A percentile compares a stretch with the other conserved stretches of the same genome.
Conservation (phyloP, 2,113 vertebrate genomes). For the Rhinopomastus cyanomelas region DNA sequence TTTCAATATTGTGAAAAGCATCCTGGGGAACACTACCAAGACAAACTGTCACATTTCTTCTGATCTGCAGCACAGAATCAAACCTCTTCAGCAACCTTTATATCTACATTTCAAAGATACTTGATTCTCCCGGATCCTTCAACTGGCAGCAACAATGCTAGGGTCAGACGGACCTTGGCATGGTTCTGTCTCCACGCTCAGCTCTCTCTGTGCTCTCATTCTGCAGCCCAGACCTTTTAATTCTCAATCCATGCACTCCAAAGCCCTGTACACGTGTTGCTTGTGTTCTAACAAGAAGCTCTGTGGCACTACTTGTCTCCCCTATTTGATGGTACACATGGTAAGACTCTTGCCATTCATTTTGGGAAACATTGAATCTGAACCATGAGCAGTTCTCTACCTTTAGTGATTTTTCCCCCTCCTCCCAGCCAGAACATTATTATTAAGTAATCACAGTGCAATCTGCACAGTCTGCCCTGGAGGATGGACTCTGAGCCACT, state of each 20-base stretch:
- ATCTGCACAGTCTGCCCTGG: neutral
- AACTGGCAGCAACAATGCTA: neutral
- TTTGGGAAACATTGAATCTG: neutral
- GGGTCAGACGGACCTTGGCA: neutral
- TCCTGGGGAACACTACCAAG: neutral
- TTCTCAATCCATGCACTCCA: neutral
- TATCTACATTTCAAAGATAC: neutral
- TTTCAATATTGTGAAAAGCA: neutral
- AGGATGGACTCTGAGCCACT: neutral
- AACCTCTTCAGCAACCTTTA: neutral
- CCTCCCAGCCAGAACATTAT: neutral
- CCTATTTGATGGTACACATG: fast-evolving
- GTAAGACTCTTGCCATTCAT: neutral
- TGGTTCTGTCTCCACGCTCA: neutral
- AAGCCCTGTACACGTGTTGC: fast-evolving
- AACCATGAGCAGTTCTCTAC: neutral
- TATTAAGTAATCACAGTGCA: neutral
- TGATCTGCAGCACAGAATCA: neutral
- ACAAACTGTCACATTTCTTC: neutral
- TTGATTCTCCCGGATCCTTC: neutral
- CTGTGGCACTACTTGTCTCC: fast-evolving
- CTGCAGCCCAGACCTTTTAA: neutral
- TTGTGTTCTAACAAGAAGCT: neutral
- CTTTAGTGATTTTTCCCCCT: neutral
- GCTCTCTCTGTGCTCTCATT: neutral